phyloP scores from a whole-genome alignment of 2,113 vertebrate species.

The Reinhardtius hippoglossoides region DNA sequence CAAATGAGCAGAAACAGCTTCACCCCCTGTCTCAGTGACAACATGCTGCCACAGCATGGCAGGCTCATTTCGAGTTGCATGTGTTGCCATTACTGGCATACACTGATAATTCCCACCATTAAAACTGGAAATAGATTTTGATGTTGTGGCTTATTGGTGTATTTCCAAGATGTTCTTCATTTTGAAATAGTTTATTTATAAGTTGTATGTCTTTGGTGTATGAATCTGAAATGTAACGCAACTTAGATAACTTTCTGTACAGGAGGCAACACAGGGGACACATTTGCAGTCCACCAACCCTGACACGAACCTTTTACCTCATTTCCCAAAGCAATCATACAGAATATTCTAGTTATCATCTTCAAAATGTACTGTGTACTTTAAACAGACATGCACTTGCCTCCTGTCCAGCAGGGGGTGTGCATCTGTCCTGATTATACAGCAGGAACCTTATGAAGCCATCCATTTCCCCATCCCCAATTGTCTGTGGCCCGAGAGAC shows the following conservation, averaged over 20 bases:
- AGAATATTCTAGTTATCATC: background rate
- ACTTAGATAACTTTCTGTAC: background rate
- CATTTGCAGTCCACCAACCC: background rate
- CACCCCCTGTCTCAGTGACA: background rate
- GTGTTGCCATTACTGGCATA: background rate
- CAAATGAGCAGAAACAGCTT: background rate
- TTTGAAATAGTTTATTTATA: no score
- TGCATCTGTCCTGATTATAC: conserved; percentile 19
- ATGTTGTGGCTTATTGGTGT: background rate
- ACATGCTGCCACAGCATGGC: background rate
- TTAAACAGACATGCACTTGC: background rate
- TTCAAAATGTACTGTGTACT: background rate
- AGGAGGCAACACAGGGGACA: background rate
- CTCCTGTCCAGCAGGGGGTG: background rate
- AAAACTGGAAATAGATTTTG: background rate
- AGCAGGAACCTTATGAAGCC: conserved; percentile 11
- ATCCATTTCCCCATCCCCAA: conserved; percentile 21
- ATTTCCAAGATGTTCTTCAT: no score
- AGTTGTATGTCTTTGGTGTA: background rate
- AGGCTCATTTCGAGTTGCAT: background rate
- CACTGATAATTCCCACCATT: background rate
- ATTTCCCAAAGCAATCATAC: background rate
- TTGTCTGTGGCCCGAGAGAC: conserved; percentile 19
- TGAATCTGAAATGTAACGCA: background rate
- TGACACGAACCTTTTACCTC: background rate